Percentiles rank a stretch among this genome's conserved stretches.
Conservation (phyloP, 2,888 invertebrate species). For the Sinhomidia bicolor region DNA sequence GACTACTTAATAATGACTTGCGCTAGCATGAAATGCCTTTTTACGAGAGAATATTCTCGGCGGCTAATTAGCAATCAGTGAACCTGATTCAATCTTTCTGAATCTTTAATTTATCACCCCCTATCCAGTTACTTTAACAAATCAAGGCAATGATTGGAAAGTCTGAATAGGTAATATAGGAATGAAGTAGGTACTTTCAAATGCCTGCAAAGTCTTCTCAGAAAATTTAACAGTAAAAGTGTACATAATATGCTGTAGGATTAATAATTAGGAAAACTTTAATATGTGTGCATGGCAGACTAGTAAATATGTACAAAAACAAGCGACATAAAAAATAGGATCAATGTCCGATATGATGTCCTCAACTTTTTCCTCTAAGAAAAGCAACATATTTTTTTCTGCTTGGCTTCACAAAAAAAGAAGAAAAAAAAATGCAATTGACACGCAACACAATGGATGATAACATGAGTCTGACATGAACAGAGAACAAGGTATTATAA, state of each 20-base stretch:
- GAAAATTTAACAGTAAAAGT: not conserved
- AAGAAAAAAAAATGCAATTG: not conserved
- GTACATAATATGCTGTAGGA: not conserved
- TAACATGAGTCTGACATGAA: not conserved
- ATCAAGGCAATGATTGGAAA: not conserved
- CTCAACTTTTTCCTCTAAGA: not conserved
- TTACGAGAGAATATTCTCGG: not conserved
- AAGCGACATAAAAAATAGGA: slow-evolving; percentile 10
- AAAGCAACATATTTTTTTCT: not conserved
- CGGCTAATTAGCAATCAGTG: not conserved
- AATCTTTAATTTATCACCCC: not conserved
- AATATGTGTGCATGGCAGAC: not conserved
- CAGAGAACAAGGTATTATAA: not conserved
- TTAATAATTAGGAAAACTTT: not conserved
- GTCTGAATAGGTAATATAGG: not conserved
- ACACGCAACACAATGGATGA: slow-evolving; percentile 3
- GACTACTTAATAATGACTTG: not conserved
- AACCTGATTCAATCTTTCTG: slow-evolving; percentile 2
- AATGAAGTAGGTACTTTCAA: not conserved
- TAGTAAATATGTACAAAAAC: slow-evolving; percentile 9
- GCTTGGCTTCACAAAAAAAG: not conserved
- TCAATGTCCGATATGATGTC: slow-evolving; percentile 23
- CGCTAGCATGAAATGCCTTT: not conserved
- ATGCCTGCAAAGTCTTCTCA: too few relatives aligned
- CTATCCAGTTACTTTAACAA: not conserved